phyloP scores from a whole-genome alignment of 2,888 invertebrate species.

The Hoplodrina blanda region DNA sequence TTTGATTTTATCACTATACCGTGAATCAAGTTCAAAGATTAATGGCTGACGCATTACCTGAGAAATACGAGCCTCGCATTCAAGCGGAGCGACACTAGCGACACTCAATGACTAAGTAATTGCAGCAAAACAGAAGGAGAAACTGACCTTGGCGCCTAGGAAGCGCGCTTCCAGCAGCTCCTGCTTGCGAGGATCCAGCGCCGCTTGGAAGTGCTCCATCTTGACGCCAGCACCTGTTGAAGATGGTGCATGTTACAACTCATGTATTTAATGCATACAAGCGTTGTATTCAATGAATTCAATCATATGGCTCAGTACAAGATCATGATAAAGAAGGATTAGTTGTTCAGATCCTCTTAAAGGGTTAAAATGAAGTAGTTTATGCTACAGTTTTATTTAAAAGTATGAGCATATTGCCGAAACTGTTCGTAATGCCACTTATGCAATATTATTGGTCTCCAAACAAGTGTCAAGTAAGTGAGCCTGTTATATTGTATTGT shows the following conservation, averaged over 20 bases:
- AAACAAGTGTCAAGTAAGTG: slow-evolving; percentile 5
- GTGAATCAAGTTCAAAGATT: slow-evolving; percentile 41
- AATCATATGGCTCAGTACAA: slow-evolving; percentile 8
- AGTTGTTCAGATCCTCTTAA: neutral
- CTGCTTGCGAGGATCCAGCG: slow-evolving; percentile 99
- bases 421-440: neutral
- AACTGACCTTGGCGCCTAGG: slow-evolving; percentile 98
- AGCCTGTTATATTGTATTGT: neutral
- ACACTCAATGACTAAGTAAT: slow-evolving; percentile 13
- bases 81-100: slow-evolving; percentile 23
- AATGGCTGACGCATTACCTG: slow-evolving; percentile 31
- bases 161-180: slow-evolving; percentile 99
- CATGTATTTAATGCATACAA: slow-evolving; percentile 46
- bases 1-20: slow-evolving; percentile 8
- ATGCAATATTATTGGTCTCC: neutral
- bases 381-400: neutral
- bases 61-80: slow-evolving; percentile 32
- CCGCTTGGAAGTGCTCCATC: slow-evolving; percentile 99
- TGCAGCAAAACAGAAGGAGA: slow-evolving; percentile 23
- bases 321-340: neutral
- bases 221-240: slow-evolving; percentile 96
- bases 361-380: neutral
- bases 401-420: slow-evolving; percentile 7
- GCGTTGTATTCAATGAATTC: slow-evolving; percentile 43
- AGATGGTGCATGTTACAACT: slow-evolving; percentile 68